Evolutionary conservation across 2,888 invertebrate species (phyloP), one percentile per base, ranked within the genome.

Genomic region (Sphaerolaimus hirsutus): DNA sequence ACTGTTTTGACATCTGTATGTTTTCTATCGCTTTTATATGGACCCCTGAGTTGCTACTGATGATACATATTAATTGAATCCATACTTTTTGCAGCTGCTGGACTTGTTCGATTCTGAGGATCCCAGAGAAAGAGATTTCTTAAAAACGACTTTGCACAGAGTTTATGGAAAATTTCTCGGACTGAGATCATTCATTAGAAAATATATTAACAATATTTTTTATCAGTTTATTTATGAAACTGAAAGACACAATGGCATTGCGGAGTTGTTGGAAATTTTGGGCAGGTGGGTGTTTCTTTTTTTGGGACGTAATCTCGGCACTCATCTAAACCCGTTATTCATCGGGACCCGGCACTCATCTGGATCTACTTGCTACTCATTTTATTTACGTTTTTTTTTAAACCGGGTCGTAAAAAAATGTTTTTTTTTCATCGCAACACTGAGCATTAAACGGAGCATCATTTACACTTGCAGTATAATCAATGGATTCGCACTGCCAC

Each of bases 111-210:
- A 99, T 72, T 87, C 89, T 57, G 97, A 97, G 72, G 97, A 97
- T 71, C 93, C 93, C 47, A 76, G 97, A 58, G 97, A 97, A 71
- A 76, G 97, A 64, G 97, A 97, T 72, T 84, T 91, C 68, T 74
- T 97, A 60, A 97, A 97, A 74, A 97, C 93, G 60, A 87, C 89
- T 61, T 75, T 97, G 65, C 97, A 97, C 73, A 47, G 93, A 71
- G 93, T 97, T 71, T 97, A 97, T 72, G 97, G 93, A 59, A 97
- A 97, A 75, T 97, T 97, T 72, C 75, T 97, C 65, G 87, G 89
- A 53, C 76, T 93, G 66, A 76, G 97, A 66, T 89, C 93, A 65
- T 93, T 87, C 73, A 93, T 93, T 70, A 77, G 91, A 19, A 53
- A 56, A 43, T 51, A 52, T 43, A 54, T 54, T 41, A 54, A 54